Base-by-base conservation (phyloP, 2,888 invertebrate genomes). In the Dynastes tityus region DNA sequence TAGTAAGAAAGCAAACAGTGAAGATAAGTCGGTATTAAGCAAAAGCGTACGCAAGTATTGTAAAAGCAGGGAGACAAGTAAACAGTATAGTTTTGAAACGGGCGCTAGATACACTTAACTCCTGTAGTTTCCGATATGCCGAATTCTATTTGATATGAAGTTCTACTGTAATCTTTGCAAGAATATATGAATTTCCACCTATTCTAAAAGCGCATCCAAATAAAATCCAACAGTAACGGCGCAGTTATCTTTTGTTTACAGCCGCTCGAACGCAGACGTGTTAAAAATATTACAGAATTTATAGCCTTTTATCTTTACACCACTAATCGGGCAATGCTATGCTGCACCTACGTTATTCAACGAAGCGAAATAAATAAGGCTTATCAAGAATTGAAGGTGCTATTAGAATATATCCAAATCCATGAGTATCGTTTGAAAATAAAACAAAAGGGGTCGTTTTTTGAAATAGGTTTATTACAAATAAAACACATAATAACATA, bases 341-440 rank as follows among this genome's bases (percentile, higher is more conserved):
- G 16, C 49, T 58, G 74, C 78, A 78, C 78, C 67, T 67, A 45
- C n/a, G 29, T 68, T 40, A 49, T 68, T 51, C 68, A 11, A 51
- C 63, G 63, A 58, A 68, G 45, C 27, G n/a, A 22, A 74, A 61
- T 61, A 61, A 74, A 61, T 29, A 68, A 68, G 45, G 16, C 45
- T 45, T 61, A 74, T 74, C 81, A 79, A 81, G 82, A 82, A 83
- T 80, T 83, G 83, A 83, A 82, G 82, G 81, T 82, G 82, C 83
- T 83, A 83, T 82, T 80, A 83, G 81, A 80, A 81, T 67, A 77
- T 58, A 61, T 68, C 8, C 13, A 65, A 58, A 16, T 45, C 32
- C 37, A 53, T 9, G 27, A 40, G 64, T 58, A n/a, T 11, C 27
- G 51, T 32, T 27, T 4, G 11, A n/a, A 78, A 81, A 80, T 78